Base-by-base conservation (phyloP, 2,113 vertebrate species). In the Elgaria multicarinata region DNA sequence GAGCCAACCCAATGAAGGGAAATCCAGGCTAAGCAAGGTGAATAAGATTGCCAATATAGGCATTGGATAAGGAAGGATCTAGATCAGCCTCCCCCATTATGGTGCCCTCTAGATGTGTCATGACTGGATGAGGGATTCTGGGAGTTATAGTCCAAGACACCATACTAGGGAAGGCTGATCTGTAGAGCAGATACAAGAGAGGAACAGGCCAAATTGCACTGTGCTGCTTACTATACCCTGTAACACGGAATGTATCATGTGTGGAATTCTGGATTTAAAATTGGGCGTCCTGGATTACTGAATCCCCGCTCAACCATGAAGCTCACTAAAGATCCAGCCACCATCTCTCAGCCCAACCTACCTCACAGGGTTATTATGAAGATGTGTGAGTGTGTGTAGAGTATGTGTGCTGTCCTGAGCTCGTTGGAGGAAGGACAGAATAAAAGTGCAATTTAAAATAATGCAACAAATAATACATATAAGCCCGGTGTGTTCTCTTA, bases 401-500 rank as follows among this genome's bases (percentile, higher is more conserved):
- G 3, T 53, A 33, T 18, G 44, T 31, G 12, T 7, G 55, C 31
- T 44, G 26, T 39, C 50, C 12, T 82, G 50, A 62, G 6, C 20
- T 33, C 31, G 22, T 75, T 75, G 69, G 6, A 44, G 36, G 58
- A 76, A 58, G 36, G 31, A 24, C 31, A 20, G 31, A 46, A 69
- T 55, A 46, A 72, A 74, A 18, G 39, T 58, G 53, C 3, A 46
- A 75, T 58, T 72, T 58, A 55, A 81, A 81, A 66, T 77, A 28
- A 50, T 20, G 31, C 20, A 8, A 3, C 28, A 79, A 2, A 1
- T 39, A 18, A 1, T 46, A 6, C 22, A 20, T 71, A 33, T 33
- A 87, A 71, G 31, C 44, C 24, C 66, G 18, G 42, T 31, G 4
- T 39, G 9, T 80, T 74, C 8, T 31, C 94, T 95, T 83, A 96